Base-by-base conservation (phyloP, 92 coral and sea anemone genomes). In the Epizoanthus fatuus region DNA sequence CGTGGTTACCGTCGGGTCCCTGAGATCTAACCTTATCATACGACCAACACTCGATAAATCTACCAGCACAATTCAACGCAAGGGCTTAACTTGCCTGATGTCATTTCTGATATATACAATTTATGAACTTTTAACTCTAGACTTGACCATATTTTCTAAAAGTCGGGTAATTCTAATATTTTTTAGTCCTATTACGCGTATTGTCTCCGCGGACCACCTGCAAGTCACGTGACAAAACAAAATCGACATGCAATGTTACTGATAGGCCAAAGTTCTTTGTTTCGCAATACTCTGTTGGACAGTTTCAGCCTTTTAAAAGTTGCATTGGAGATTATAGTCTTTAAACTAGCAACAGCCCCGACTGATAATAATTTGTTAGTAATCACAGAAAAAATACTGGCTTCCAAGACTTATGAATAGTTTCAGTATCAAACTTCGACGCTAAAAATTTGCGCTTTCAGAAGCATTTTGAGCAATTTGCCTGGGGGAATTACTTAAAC, bases 221-320 rank as follows among this genome's bases (percentile, higher is more conserved):
- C 82, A 38, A 44, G 42, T 77, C 82, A 77, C 70, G 70, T 77
- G 82, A 60, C 57, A 4, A 77, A 77, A 40, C 70, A 54, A 54
- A 37, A 14, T 16, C 45, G 70, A 40, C 56, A 77, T 32, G 55
- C 81, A 39, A 52, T 32, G 40, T 42, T 38, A 32, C 7, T 74
- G 65, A 77, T 59, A 77, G 82, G 82, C 70, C 55, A 16, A 77
- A 49, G 3, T 20, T 4, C 22, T 44, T 58, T 58, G 25, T 58
- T 76, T 76, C 82, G 3, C n/a, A 10, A 32, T n/a, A 16, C 35
- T 16, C 53, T 76, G 37, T 59, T 40, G 69, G 68, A 15, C 49
- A n/a, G 59, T 12, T 57, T 58, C 44, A 58, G 68, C 62, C 14
- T 2, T 75, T n/a, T n/a, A n/a, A n/a, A 5, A 37, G 20, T 77